A percentile compares a stretch with the other conserved stretches of the same genome.
Conservation (phyloP, 2,797 vertebrate genomes). For the Micromesistius poutassou region DNA sequence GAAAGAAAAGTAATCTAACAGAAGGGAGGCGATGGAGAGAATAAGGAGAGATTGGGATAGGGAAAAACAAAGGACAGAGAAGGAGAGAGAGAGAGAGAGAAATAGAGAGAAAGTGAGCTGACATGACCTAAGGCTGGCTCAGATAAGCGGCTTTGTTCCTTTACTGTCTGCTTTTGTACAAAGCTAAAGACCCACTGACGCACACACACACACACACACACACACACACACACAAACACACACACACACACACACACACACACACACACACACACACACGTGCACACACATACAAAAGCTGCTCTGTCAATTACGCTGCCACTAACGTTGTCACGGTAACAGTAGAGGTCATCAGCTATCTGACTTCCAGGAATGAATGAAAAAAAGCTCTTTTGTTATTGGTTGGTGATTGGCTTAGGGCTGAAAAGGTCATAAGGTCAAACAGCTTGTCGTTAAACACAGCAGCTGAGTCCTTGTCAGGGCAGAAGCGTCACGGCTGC, state of each 20-base stretch:
- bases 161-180: slow-evolving; percentile 28
- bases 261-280: neutral
- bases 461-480: slow-evolving; percentile 33
- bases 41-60: neutral
- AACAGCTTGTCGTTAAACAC: slow-evolving; percentile 52
- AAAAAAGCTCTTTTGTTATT: slow-evolving; percentile 35
- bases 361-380: slow-evolving; percentile 28
- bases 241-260: neutral
- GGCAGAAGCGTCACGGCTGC: slow-evolving; percentile 23
- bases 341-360: slow-evolving; percentile 36
- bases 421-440: slow-evolving; percentile 49
- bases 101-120: neutral
- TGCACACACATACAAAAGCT: neutral
- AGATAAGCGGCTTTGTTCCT: slow-evolving; percentile 37
- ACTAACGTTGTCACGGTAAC: slow-evolving; percentile 21
- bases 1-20: no score
- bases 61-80: slow-evolving; percentile 3
- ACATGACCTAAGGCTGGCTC: slow-evolving; percentile 26
- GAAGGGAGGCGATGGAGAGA: neutral
- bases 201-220: slow-evolving; percentile 3
- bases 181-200: slow-evolving; percentile 6
- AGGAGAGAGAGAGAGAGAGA: neutral
- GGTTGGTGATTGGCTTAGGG: slow-evolving; percentile 38
- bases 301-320: slow-evolving; percentile 34
- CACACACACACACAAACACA: neutral